Conservation (phyloP, 2,113 vertebrate genomes). For the Pseudorectes ferrugineus region DNA sequence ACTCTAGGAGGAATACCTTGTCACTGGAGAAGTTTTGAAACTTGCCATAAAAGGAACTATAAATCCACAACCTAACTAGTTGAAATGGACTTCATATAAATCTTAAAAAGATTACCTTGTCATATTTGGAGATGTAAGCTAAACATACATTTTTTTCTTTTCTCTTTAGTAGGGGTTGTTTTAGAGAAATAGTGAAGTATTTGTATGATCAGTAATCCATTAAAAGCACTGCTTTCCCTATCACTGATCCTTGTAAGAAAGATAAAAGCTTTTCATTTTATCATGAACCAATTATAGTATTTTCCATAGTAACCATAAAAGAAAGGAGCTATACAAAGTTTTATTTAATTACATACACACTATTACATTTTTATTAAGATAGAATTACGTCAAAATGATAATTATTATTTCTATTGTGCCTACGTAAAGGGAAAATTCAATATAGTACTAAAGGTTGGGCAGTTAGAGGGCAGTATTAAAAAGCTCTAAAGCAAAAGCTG, state of each 20-base stretch:
- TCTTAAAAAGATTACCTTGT: neutral
- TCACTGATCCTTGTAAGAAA: neutral
- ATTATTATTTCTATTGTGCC: neutral
- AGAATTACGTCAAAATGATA: neutral
- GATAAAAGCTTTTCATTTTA: neutral
- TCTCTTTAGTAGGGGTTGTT: neutral
- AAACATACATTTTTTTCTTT: neutral
- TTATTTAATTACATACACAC: neutral
- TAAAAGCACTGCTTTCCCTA: neutral
- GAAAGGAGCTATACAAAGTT: neutral
- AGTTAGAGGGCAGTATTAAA: neutral
- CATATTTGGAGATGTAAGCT: neutral
- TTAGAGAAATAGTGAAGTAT: neutral
- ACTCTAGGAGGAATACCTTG: neutral
- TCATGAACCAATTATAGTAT: neutral
- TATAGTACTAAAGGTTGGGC: neutral
- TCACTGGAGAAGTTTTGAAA: neutral
- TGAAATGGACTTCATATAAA: neutral
- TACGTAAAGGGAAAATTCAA: neutral
- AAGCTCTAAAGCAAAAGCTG: neutral
- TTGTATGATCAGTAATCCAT: neutral
- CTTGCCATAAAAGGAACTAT: neutral
- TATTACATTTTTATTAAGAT: neutral
- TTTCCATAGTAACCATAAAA: neutral
- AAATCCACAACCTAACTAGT: neutral